Evolutionary conservation across 2,797 vertebrate genomes (phyloP).

Genomic region (Dicrostonyx torquatus): DNA sequence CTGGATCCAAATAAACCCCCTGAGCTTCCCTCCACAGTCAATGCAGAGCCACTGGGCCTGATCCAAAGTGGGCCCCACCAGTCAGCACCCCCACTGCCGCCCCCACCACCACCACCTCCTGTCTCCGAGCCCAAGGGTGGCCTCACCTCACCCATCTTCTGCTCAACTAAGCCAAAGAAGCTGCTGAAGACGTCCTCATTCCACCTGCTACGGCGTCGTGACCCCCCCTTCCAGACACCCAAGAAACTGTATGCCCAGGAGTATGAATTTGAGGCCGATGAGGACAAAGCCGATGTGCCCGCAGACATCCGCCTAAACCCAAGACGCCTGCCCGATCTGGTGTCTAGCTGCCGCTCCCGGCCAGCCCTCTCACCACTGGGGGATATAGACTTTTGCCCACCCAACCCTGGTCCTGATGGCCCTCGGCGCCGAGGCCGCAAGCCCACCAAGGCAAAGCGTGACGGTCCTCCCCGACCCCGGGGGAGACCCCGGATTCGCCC

Average conservation of each 20-base stretch:
- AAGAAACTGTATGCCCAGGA: conserved; percentile 98
- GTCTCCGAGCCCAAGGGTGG: conserved; percentile 87
- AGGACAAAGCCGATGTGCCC: conserved; percentile 94
- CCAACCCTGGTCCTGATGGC: conserved; percentile 88
- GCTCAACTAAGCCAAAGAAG: conserved; percentile 96
- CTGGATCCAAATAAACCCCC: conserved; percentile 94
- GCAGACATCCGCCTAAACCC: conserved; percentile 96
- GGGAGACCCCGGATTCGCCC: conserved; percentile 94
- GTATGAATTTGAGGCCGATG: conserved; percentile 96
- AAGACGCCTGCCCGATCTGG: conserved; percentile 93
- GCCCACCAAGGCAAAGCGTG: conserved; percentile 94
- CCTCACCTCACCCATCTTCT: conserved; percentile 93
- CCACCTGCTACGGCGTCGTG: conserved; percentile 93
- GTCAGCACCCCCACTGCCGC: background rate
- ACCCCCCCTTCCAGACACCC: conserved; percentile 91
- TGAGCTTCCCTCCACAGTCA: conserved; percentile 94
- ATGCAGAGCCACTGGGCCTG: conserved; percentile 94
- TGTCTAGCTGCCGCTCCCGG: conserved; percentile 92
- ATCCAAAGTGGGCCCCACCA: conserved; percentile 90
- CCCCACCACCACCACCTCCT: conserved; percentile 77
- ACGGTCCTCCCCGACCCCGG: conserved; percentile 93
- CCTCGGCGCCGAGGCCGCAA: conserved; percentile 94
- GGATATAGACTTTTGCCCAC: conserved; percentile 93
- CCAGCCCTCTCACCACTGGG: conserved; percentile 91
- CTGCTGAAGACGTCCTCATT: conserved; percentile 96